phyloP scores from a whole-genome alignment of 1,140 invertebrate species.

The Pseudachorutes palmiensis region DNA sequence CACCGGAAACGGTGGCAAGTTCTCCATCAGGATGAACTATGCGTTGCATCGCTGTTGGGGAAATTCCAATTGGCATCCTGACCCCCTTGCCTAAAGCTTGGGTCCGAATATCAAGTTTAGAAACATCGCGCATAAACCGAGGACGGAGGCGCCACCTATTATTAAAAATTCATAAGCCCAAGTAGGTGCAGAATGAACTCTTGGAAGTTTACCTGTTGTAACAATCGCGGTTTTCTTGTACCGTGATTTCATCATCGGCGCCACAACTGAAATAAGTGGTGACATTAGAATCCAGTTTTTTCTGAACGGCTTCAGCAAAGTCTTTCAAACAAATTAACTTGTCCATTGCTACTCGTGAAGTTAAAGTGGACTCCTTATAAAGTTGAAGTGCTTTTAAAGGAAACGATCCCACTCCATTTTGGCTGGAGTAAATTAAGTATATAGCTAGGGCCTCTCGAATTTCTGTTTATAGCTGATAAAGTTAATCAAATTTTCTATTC shows the following conservation, averaged over 20 bases:
- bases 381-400: too few relatives aligned
- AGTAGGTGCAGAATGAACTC: background rate
- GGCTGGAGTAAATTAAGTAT: too few relatives aligned
- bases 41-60: background rate
- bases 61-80: background rate
- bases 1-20: background rate
- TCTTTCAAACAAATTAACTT: background rate
- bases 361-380: too few relatives aligned
- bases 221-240: background rate
- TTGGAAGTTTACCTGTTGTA: background rate
- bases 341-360: too few relatives aligned
- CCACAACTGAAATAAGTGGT: background rate
- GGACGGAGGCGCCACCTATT: background rate
- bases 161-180: background rate
- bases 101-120: background rate
- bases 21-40: background rate
- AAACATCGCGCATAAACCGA: background rate
- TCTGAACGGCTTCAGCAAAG: background rate
- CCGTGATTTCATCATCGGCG: background rate
- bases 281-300: background rate
- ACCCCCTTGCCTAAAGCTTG: background rate
- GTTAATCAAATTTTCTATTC: too few relatives aligned
- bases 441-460: too few relatives aligned
- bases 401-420: too few relatives aligned
- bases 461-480: too few relatives aligned